Base-by-base conservation (phyloP, 2,888 invertebrate genomes). In the Hyposoter didymator region DNA sequence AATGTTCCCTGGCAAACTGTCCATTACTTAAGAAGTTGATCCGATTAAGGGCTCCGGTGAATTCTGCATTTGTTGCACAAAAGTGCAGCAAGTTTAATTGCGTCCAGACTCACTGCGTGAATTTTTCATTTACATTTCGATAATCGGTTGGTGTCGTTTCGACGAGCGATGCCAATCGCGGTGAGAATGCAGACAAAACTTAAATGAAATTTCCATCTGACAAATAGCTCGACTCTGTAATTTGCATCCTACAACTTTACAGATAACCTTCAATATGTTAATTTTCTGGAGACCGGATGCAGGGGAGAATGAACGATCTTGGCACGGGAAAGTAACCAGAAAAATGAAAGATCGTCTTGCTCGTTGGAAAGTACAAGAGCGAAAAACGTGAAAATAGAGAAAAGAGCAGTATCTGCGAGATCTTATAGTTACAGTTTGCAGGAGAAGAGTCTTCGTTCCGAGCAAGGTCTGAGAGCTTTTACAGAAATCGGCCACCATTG, bases 401-500 rank as follows among this genome's bases (percentile, higher is more conserved):
- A 4, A 28, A 14, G 47, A n/a, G 55, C 45, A 74, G 59, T 67
- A 70, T 39, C 49, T 52, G 64, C n/a, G 22, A 14, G 49, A 76
- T 17, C 52, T 70, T 67, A 52, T 49, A 66, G 74, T 52, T 55
- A n/a, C 6, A 59, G 45, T 32, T 59, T 59, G 32, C 17, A 32
- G 69, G 32, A 70, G 45, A 59, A 17, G 59, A 78, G 69, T 80
- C 55, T 52, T 69, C 78, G 45, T 76, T 74, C 66, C 66, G 62
- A 70, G 62, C 74, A 43, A 76, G 49, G 64, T 83, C 78, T 76
- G 73, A 75, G 83, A 22, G 84, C 84, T 80, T 78, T 82, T 76
- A 85, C 69, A 84, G 75, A 87, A 84, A 84, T 87, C 83, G 82
- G 43, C 78, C 72, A 73, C 76, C 69, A 86, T 86, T 84, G 79